Evolutionary conservation across 2,797 vertebrate genomes (phyloP), one percentile per base, ranked within the genome.

Genomic region (Tragopan temminckii): DNA sequence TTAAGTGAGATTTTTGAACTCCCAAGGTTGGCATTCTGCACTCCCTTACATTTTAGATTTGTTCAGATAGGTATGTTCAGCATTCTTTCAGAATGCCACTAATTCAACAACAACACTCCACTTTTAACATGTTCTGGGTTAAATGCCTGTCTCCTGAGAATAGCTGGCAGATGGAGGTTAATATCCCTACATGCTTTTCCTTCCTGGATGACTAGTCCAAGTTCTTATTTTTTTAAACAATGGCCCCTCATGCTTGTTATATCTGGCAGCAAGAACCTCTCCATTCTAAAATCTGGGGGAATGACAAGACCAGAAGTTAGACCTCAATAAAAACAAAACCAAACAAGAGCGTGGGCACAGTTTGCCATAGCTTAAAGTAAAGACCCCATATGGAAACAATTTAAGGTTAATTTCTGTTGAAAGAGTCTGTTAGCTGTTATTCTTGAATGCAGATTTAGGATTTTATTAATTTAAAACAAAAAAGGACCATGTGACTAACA

Each of bases 381-480:
- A 96, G 85, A 94, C 46, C 85, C 88, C 98, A 98, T 97, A 98
- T 98, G 97, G 97, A 98, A 98, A 96, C 97, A 98, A 98, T 98
- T 98, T 98, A 97, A 98, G 85, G 79, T 74, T 96, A 97, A 94
- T 96, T 96, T 97, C 74, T 97, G 93, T 89, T 96, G 88, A 94
- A 96, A 94, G 88, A 96, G 70, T 93, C 96, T 94, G 93, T 91
- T 95, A 96, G 94, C 85, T 93, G 93, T 95, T 97, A 95, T 96
- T 98, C 97, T 96, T 98, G 68, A 97, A 89, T 95, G 97, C 94
- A 97, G 97, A 97, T 92, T 97, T 70, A 96, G 95, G 91, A 97
- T 96, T 97, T 97, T 96, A 97, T 95, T 97, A 96, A 98, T 98
- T 98, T 98, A 97, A 98, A 98, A 98, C 96, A 98, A 97, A 97